Evolutionary conservation across 2,113 vertebrate genomes (phyloP).

Genomic region (Tonatia bakeri): DNA sequence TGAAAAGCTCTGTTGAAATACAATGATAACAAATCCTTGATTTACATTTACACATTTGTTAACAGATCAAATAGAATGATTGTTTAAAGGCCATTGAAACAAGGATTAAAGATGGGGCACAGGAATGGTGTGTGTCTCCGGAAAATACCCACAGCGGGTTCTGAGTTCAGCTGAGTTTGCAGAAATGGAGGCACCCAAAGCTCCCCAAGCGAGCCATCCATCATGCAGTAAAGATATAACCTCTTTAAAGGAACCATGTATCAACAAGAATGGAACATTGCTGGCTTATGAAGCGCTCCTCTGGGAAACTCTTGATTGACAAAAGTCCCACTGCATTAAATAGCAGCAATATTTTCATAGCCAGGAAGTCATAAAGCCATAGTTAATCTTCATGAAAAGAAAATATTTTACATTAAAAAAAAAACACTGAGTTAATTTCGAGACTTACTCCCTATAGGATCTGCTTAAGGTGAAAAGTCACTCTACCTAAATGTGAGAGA

Average conservation of each 20-base stretch:
- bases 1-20: neutral
- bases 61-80: neutral
- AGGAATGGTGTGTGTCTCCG: neutral
- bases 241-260: conserved; percentile 69
- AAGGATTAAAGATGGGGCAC: neutral
- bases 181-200: conserved; percentile 53
- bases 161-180: conserved; percentile 57
- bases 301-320: conserved; percentile 78
- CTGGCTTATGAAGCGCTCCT: conserved; percentile 64
- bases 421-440: conserved; percentile 43
- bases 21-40: neutral
- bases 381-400: conserved; percentile 69
- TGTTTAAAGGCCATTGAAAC: neutral
- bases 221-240: conserved; percentile 53
- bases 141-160: neutral
- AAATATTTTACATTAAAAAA: conserved; percentile 67
- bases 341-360: conserved; percentile 79
- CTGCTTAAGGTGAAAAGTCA: neutral
- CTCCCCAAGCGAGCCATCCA: conserved; percentile 56
- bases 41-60: conserved; percentile 29
- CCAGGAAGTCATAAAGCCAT: conserved; percentile 76
- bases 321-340: conserved; percentile 77
- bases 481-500: neutral
- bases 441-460: conserved; percentile 30
- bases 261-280: conserved; percentile 66